Evolutionary conservation across 2,113 vertebrate genomes (phyloP).

Genomic region (Elgaria multicarinata): DNA sequence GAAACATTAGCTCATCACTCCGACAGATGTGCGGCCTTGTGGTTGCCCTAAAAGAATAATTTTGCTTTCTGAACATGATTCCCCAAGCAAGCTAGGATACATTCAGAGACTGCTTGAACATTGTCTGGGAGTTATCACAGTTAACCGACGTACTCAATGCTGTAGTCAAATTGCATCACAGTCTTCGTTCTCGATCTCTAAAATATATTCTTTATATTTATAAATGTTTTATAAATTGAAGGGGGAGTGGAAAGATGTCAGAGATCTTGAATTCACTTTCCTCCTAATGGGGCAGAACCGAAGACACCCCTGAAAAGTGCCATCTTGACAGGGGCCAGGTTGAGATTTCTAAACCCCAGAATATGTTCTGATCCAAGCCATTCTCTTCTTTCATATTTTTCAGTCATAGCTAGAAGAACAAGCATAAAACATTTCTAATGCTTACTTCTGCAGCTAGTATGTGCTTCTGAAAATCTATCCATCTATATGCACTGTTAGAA

Average conservation of each 20-base stretch:
- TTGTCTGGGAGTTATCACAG: not conserved
- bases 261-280: not conserved
- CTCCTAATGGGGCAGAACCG: not conserved
- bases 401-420: not conserved
- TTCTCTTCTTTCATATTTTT: conserved; percentile 1
- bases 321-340: not conserved
- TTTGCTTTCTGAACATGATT: not conserved
- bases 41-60: not conserved
- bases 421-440: not conserved
- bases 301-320: not conserved
- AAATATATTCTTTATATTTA: not conserved
- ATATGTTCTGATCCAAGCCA: not conserved
- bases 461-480: not conserved
- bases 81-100: not conserved
- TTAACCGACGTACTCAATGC: not conserved
- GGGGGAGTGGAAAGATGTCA: not conserved
- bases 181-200: not conserved
- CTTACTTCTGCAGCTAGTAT: not conserved
- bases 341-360: not conserved
- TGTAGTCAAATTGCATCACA: not conserved
- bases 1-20: not conserved
- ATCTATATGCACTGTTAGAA: not conserved
- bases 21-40: not conserved
- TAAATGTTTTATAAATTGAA: not conserved
- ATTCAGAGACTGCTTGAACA: not conserved